Evolutionary conservation across 1,140 invertebrate genomes (phyloP).

Genomic region (Anagrus nilaparvatae): DNA sequence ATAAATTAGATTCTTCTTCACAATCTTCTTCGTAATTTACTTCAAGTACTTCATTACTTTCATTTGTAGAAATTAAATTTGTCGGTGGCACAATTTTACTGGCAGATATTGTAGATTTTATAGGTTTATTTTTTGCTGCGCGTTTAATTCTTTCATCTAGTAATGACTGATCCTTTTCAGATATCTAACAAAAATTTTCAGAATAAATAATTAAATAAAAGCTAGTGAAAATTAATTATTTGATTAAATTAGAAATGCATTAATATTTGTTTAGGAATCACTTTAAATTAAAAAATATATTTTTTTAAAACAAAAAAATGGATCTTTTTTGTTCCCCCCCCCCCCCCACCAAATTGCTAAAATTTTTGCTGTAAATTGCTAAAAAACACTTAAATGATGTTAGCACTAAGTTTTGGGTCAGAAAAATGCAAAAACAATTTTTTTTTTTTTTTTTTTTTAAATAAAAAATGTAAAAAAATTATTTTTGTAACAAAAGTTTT

Average conservation of each 20-base stretch:
- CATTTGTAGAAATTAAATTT: slow-evolving; percentile 20
- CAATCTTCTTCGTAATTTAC: slow-evolving; percentile 35
- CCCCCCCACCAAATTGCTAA: no score
- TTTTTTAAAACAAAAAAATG: no score
- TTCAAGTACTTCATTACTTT: slow-evolving; percentile 24
- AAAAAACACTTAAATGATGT: no score
- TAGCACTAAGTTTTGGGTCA: no score
- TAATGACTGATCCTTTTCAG: slow-evolving; percentile 87
- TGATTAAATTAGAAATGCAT: not conserved
- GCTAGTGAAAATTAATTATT: slow-evolving; percentile 3
- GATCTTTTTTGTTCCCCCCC: no score
- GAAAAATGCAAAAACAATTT: no score
- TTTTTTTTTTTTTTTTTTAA: no score
- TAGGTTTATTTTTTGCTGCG: slow-evolving; percentile 57
- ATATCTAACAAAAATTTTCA: slow-evolving; percentile 53
- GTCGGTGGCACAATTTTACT: slow-evolving; percentile 29
- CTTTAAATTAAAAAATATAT: not conserved
- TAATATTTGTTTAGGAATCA: no score
- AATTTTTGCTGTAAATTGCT: no score
- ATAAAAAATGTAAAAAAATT: no score
- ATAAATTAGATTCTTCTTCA: slow-evolving; percentile 27
- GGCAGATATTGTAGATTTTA: slow-evolving; percentile 38
- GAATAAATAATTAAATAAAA: slow-evolving; percentile 5
- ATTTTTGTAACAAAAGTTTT: no score
- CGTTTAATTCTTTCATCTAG: slow-evolving; percentile 92